phyloP scores from a whole-genome alignment of 2,888 invertebrate species.

The Agelastica alni region DNA sequence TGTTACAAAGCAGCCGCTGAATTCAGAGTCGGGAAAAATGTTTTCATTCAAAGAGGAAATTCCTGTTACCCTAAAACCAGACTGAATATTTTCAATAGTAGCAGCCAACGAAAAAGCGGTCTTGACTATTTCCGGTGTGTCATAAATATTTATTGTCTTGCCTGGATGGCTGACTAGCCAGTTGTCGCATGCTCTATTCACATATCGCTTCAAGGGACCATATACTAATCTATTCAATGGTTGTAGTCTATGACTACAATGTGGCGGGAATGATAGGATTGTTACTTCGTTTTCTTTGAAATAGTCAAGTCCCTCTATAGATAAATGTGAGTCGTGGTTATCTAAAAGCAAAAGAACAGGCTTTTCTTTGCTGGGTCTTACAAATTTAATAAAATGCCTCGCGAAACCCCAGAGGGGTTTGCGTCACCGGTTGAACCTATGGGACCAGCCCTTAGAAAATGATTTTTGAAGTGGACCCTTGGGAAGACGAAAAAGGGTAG shows the following conservation, averaged over 20 bases:
- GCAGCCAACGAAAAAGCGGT: too few relatives aligned
- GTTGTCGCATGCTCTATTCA: too few relatives aligned
- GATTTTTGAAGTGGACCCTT: neutral
- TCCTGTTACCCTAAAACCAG: neutral
- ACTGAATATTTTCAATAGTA: neutral
- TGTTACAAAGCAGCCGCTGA: too few relatives aligned
- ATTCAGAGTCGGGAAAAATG: too few relatives aligned
- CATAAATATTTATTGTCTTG: too few relatives aligned
- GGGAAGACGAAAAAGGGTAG: neutral
- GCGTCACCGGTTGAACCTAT: neutral
- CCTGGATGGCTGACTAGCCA: too few relatives aligned
- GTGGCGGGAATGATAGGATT: neutral
- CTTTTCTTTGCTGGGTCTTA: neutral
- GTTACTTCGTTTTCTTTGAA: neutral
- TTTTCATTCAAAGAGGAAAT: neutral
- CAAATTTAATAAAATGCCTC: neutral
- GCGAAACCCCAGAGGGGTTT: neutral
- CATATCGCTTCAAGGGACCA: too few relatives aligned
- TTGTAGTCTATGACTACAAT: too few relatives aligned
- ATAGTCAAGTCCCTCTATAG: neutral
- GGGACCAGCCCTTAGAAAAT: neutral
- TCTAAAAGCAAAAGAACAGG: neutral
- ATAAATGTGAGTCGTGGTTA: neutral
- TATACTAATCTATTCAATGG: too few relatives aligned
- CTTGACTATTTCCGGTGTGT: too few relatives aligned